Evolutionary conservation across 2,888 invertebrate species (phyloP).

Genomic region (Rambutsinella grinnellia): DNA sequence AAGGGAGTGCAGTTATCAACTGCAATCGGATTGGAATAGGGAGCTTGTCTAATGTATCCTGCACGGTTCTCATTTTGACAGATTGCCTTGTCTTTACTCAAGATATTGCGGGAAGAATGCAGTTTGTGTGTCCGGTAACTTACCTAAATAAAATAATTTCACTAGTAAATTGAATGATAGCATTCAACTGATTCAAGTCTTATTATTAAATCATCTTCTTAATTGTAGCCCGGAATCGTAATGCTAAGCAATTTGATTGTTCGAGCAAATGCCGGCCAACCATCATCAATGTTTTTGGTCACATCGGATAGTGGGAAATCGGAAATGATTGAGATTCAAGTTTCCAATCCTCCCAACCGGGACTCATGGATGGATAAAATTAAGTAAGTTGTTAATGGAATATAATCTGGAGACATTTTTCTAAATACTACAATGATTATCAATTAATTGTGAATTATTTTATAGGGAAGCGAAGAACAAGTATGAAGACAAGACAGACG

Average conservation of each 20-base stretch:
- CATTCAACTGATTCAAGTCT: neutral
- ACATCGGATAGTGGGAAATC: constrained; percentile 90
- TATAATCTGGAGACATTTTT: neutral
- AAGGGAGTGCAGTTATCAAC: constrained; percentile 62
- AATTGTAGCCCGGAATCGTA: constrained; percentile 86
- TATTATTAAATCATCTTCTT: too few relatives aligned
- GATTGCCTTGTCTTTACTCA: constrained; percentile 65
- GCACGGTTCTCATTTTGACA: constrained; percentile 64
- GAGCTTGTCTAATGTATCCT: constrained; percentile 51
- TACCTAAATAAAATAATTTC: neutral
- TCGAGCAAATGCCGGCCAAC: constrained; percentile 91
- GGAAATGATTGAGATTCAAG: constrained; percentile 95
- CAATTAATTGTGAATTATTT: neutral
- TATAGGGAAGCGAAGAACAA: constrained; percentile 60
- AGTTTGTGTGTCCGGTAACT: constrained; percentile 65
- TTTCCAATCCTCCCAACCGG: constrained; percentile 89
- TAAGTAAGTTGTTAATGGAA: constrained; percentile 71
- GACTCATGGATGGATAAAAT: constrained; percentile 91
- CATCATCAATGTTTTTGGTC: constrained; percentile 89
- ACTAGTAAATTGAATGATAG: neutral
- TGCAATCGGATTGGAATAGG: constrained; percentile 57
- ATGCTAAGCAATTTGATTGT: constrained; percentile 92
- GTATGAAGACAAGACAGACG: constrained; percentile 62
- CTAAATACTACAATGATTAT: constrained; percentile 4
- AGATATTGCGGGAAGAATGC: constrained; percentile 62